These are phyloP conservation scores for Drosophila limbata DNA, from an alignment of 2,888 invertebrate genomes.

Conservation along the genomic window DNA sequence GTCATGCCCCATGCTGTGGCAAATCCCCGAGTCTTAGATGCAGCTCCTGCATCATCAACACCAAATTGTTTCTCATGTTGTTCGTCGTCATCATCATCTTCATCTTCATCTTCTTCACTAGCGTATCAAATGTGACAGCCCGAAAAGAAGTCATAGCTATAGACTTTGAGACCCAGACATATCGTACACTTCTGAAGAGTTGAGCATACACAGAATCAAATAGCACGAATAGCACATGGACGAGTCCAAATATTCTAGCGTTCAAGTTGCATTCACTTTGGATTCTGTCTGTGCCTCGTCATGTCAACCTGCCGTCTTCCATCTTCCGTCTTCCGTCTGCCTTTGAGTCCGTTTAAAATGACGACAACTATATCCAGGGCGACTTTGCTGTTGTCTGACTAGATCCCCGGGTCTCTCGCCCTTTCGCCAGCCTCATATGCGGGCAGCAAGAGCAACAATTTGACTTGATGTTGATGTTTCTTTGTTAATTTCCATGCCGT, in stretches of 20 bases:
- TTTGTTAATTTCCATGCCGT: constrained; percentile 74
- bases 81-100: constrained; percentile 13
- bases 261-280: constrained; percentile 65
- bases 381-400: constrained; percentile 55
- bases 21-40: constrained; percentile 64
- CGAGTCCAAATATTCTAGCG: constrained; percentile 61
- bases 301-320: constrained; percentile 37
- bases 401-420: constrained; percentile 27
- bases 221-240: constrained; percentile 59
- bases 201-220: constrained; percentile 70
- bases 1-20: constrained; percentile 45
- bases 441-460: constrained; percentile 60
- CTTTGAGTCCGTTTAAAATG: constrained; percentile 66
- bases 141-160: constrained; percentile 62
- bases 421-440: constrained; percentile 36
- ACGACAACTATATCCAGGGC: constrained; percentile 74
- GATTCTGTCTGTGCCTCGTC: constrained; percentile 41
- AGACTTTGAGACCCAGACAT: constrained; percentile 55
- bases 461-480: constrained; percentile 77
- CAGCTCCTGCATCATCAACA: constrained; percentile 51
- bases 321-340: constrained; percentile 6
- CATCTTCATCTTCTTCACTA: constrained; percentile 42
- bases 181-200: constrained; percentile 37
- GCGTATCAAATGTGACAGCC: constrained; percentile 76
- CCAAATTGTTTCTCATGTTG: constrained; percentile 54